Evolutionary conservation across 2,888 invertebrate species (phyloP).

Genomic region (Dryadula phaetusa): DNA sequence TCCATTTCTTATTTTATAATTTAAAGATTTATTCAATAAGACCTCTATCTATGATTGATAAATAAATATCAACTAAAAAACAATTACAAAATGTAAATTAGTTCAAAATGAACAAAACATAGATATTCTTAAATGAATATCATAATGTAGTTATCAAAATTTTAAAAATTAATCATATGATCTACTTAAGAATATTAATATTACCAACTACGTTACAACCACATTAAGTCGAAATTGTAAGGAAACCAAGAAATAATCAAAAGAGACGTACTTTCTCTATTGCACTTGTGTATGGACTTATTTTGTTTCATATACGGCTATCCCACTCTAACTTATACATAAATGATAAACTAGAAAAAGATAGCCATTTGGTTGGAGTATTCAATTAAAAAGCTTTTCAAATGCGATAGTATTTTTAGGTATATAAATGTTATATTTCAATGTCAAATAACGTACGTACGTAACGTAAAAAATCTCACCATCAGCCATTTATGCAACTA

Average conservation of each 20-base stretch:
- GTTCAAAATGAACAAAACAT: too few species aligned
- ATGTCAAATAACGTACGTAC: not conserved
- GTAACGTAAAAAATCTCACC: not conserved
- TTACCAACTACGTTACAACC: conserved; percentile 4
- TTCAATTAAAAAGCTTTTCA: not conserved
- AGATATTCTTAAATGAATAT: too few species aligned
- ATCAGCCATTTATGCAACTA: not conserved
- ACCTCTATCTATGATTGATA: not conserved
- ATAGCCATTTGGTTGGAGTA: not conserved
- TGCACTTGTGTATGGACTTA: not conserved
- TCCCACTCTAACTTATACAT: not conserved
- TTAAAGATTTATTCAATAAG: not conserved
- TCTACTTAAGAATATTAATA: conserved; percentile 5
- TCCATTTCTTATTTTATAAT: not conserved
- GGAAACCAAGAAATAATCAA: not conserved
- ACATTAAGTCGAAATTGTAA: not conserved
- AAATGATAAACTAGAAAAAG: not conserved
- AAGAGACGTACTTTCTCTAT: not conserved
- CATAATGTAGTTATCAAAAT: too few species aligned
- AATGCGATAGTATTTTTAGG: not conserved
- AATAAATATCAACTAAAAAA: not conserved
- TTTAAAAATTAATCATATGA: not conserved
- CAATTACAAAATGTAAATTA: too few species aligned
- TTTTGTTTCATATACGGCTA: not conserved
- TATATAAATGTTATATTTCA: not conserved